Conservation (phyloP, 1,140 invertebrate species). For the Cyclargus thomasi region DNA sequence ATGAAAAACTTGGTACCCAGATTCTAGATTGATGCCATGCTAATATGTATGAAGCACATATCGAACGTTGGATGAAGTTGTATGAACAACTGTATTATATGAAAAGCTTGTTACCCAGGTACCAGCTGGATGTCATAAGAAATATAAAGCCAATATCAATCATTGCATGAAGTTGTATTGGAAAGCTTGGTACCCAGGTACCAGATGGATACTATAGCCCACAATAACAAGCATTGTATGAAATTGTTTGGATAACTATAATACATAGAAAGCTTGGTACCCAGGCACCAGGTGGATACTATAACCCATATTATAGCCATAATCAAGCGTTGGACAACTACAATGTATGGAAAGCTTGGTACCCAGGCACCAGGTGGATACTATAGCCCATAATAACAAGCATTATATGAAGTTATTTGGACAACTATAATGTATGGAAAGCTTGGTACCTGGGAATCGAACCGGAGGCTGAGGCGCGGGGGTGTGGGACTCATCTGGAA, state of each 20-base stretch:
- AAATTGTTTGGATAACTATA: not conserved
- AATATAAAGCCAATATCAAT: not conserved
- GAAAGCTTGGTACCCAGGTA: not conserved
- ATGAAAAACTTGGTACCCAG: conserved; percentile 19
- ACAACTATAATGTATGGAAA: conserved; percentile 24
- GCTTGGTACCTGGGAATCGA: conserved; percentile 71
- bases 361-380: not conserved
- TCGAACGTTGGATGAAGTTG: not conserved
- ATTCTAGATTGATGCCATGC: not conserved
- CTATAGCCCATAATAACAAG: not conserved
- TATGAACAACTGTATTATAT: not conserved
- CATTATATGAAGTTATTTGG: not conserved
- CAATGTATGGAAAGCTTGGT: not conserved
- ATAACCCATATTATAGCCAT: not conserved
- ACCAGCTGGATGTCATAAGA: conserved; percentile 48
- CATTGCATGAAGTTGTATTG: not conserved
- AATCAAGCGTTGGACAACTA: not conserved
- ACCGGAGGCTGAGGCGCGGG: conserved; percentile 71
- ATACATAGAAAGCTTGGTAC: conserved; percentile 45
- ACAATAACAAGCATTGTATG: not conserved
- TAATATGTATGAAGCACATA: not conserved
- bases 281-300: conserved; percentile 59
- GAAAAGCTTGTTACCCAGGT: conserved; percentile 65
- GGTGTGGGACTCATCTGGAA: conserved; percentile 75
- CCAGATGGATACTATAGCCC: not conserved